phyloP scores from a whole-genome alignment of 2,888 invertebrate genomes.

The Amiota mariae region DNA sequence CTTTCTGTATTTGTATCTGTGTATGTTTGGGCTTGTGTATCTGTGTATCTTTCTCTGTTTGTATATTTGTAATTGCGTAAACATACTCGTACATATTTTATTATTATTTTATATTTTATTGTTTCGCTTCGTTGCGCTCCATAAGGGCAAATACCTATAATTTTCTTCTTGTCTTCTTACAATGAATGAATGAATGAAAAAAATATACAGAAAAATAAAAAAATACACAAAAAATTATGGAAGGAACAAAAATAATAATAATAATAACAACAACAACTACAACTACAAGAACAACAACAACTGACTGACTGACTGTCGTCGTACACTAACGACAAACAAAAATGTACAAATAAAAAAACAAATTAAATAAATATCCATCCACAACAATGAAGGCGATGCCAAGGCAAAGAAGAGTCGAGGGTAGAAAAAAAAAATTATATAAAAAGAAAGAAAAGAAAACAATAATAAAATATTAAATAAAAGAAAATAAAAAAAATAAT shows the following conservation, averaged over 20 bases:
- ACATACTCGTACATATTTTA: conserved; percentile 69
- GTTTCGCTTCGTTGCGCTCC: conserved; percentile 68
- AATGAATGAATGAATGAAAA: conserved; percentile 52
- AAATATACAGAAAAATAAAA: conserved; percentile 28
- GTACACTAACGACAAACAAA: conserved; percentile 5
- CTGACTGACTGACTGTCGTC: not conserved
- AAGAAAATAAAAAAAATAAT: conserved; percentile 15
- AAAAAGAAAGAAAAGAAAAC: not conserved
- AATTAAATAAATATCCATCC: not conserved
- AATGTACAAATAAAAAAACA: not conserved
- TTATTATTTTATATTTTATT: conserved; percentile 64
- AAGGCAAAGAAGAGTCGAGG: not conserved
- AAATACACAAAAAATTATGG: not conserved
- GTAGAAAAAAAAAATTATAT: not conserved
- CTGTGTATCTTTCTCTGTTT: conserved; percentile 44
- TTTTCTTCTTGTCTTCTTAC: conserved; percentile 68
- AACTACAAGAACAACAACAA: conserved; percentile 25
- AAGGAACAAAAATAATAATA: conserved; percentile 36
- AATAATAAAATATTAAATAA: conserved; percentile 5
- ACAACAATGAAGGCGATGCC: not conserved
- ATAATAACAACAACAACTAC: conserved; percentile 36
- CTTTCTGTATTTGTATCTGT: conserved; percentile 31
- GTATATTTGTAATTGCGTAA: conserved; percentile 64
- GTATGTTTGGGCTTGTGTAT: conserved; percentile 41
- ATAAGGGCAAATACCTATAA: conserved; percentile 69